These are phyloP conservation scores for Typhlomys cinereus DNA, from an alignment of 2,113 vertebrate genomes.

Conservation along the genomic window DNA sequence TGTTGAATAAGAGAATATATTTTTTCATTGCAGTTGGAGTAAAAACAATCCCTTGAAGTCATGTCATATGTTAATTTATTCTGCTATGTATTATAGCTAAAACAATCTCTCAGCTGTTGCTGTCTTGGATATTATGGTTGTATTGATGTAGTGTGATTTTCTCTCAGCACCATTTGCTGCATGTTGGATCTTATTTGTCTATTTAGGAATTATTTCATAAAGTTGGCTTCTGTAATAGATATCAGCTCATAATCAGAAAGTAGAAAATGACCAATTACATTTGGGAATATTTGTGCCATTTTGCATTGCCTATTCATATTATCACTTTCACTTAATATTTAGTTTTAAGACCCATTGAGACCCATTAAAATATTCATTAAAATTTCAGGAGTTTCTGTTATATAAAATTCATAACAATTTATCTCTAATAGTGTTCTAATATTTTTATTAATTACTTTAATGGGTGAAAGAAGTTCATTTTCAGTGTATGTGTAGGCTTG, in stretches of 20 bases:
- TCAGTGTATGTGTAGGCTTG: not conserved
- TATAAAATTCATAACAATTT: not conserved
- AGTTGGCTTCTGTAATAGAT: slow-evolving; percentile 33
- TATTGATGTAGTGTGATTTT: not conserved
- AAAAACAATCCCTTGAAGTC: not conserved
- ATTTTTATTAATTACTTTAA: slow-evolving; percentile 7
- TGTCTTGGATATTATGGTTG: not conserved
- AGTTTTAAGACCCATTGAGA: not conserved
- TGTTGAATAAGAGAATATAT: not conserved
- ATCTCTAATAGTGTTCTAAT: not conserved
- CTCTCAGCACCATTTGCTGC: slow-evolving; percentile 19
- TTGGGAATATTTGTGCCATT: not conserved
- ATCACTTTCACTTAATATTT: not conserved
- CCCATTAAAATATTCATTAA: not conserved
- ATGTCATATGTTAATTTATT: not conserved
- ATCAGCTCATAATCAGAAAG: slow-evolving; percentile 2
- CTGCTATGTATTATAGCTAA: not conserved
- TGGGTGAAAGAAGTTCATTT: not conserved
- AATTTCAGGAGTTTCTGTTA: not conserved
- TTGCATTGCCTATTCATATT: not conserved
- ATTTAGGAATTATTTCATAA: slow-evolving; percentile 46
- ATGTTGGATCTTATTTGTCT: not conserved
- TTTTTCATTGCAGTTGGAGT: not conserved
- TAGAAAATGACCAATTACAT: not conserved
- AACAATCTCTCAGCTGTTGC: not conserved